Percentiles rank a stretch among this genome's conserved stretches.
Conservation (phyloP, 2,797 vertebrate species). For the Sarcophilus harrisii region DNA sequence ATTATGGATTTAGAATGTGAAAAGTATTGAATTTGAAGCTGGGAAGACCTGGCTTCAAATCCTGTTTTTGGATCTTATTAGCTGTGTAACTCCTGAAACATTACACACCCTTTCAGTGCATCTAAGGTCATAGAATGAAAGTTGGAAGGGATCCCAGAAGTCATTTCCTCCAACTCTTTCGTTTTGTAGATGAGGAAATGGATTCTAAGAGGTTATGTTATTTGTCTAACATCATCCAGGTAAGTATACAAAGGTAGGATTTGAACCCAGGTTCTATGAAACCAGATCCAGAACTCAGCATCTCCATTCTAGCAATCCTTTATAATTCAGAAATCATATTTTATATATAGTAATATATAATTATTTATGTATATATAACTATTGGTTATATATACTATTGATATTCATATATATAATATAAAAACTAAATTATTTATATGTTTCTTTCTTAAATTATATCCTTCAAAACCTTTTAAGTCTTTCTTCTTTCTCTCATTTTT, state of each 20-base stretch:
- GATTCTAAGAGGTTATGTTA: not conserved
- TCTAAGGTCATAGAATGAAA: not conserved
- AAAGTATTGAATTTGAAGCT: not conserved
- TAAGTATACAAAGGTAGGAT: not conserved
- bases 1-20: not conserved
- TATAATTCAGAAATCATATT: not conserved
- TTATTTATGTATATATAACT: not conserved
- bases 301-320: not conserved
- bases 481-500: not conserved
- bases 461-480: not conserved
- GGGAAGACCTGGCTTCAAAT: not conserved
- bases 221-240: not conserved
- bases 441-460: not conserved
- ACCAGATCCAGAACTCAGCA: not conserved
- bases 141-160: not conserved
- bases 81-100: not conserved
- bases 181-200: not conserved
- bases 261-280: not conserved
- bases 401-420: not conserved
- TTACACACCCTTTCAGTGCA: not conserved
- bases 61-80: not conserved
- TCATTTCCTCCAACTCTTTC: not conserved
- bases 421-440: not conserved
- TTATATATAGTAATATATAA: not conserved
- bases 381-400: not conserved